These are phyloP conservation scores for Dasypus novemcinctus DNA, from an alignment of 2,113 vertebrate genomes.

Conservation along the genomic window DNA sequence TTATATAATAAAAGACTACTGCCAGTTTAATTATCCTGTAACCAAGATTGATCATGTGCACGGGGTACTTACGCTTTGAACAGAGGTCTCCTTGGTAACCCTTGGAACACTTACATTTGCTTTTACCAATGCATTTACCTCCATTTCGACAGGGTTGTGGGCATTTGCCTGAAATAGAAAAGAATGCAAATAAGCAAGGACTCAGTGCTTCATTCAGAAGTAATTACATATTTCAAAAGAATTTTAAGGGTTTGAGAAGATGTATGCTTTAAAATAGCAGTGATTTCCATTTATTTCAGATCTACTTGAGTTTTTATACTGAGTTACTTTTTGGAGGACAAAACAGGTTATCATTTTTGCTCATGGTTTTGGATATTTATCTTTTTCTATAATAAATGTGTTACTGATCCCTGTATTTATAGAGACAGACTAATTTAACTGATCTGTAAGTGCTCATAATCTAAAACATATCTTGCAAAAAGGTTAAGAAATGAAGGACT, in stretches of 20 bases:
- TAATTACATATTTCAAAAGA: slow-evolving; percentile 5
- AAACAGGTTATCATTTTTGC: neutral
- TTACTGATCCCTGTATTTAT: neutral
- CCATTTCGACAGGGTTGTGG: slow-evolving; percentile 90
- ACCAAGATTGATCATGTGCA: neutral
- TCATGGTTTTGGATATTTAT: neutral
- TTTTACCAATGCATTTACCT: slow-evolving; percentile 92
- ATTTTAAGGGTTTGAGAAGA: neutral
- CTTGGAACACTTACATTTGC: slow-evolving; percentile 93
- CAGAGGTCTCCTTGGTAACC: slow-evolving; percentile 93
- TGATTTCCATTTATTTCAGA: neutral
- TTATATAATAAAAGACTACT: neutral
- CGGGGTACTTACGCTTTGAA: slow-evolving; percentile 88
- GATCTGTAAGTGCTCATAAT: neutral
- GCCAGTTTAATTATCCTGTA: rapidly evolving
- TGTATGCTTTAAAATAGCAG: neutral
- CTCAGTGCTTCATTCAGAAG: neutral
- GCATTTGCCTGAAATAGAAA: slow-evolving; percentile 87
- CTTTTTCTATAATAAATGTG: neutral
- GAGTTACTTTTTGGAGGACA: neutral
- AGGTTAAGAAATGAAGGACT: neutral
- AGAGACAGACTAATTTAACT: neutral
- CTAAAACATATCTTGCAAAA: neutral
- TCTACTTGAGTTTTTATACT: neutral
- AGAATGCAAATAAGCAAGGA: neutral